These are phyloP conservation scores for Drosophila phalerata DNA, from an alignment of 2,888 invertebrate species.

Conservation along the genomic window DNA sequence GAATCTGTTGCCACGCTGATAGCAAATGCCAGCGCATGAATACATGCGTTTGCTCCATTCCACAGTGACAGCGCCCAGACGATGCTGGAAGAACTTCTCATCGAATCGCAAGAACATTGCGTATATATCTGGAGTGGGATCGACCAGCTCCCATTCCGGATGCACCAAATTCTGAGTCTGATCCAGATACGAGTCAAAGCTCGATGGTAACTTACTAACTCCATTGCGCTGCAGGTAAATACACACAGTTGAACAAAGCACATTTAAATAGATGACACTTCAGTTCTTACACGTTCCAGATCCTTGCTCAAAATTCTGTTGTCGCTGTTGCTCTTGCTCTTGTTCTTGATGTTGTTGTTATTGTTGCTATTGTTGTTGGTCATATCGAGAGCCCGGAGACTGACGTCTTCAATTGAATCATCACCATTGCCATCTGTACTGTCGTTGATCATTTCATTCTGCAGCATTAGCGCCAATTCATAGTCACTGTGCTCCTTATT, in stretches of 20 bases:
- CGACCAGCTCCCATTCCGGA: slow-evolving; percentile 90
- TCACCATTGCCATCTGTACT: slow-evolving; percentile 9
- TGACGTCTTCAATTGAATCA: background rate
- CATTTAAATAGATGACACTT: background rate
- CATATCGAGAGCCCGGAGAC: slow-evolving; percentile 24
- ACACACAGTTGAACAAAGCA: too few species aligned
- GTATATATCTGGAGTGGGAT: slow-evolving; percentile 97
- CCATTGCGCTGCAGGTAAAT: background rate
- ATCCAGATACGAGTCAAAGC: slow-evolving; percentile 76
- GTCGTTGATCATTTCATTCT: slow-evolving; percentile 62
- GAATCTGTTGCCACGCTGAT: slow-evolving; percentile 78
- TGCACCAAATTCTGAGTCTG: slow-evolving; percentile 84
- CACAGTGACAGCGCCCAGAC: slow-evolving; percentile 92
- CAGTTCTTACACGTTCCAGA: background rate
- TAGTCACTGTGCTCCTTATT: slow-evolving; percentile 64
- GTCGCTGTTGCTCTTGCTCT: too few species aligned
- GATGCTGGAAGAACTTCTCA: slow-evolving; percentile 92
- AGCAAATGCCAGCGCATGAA: slow-evolving; percentile 88
- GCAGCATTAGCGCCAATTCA: slow-evolving; percentile 71
- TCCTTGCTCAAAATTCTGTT: background rate
- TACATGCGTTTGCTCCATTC: slow-evolving; percentile 98
- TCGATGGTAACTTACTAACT: slow-evolving; percentile 7
- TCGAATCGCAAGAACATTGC: slow-evolving; percentile 95
- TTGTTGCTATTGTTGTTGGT: slow-evolving; percentile 11
- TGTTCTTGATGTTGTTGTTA: background rate